Base-by-base conservation (phyloP, 2,888 invertebrate species). In the Drosophila meridiana region DNA sequence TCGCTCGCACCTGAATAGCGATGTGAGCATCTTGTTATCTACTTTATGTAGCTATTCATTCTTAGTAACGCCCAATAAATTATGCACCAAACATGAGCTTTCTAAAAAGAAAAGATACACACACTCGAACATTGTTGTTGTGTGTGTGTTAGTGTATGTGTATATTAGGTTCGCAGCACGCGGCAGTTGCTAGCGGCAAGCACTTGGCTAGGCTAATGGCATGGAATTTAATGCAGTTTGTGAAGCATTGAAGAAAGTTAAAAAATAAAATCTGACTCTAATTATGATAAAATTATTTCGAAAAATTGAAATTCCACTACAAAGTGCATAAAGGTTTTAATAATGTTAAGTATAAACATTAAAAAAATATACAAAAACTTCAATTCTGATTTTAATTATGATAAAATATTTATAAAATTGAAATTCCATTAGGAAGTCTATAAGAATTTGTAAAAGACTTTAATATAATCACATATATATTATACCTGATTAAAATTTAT, bases 61-160 rank as follows among this genome's bases (percentile, higher is more conserved):
- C 88, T 87, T 69, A 72, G 85, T 81, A 87, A 78, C 86, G 86
- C 90, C 83, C 86, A 89, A 87, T 87, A 89, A 89, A 87, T 81
- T 85, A 85, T 88, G 83, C 78, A 76, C 70, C 74, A 65, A 72
- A 71, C 69, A 78, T 69, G 68, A 85, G 86, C 87, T 87, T 87
- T 87, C 87, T 89, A 87, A 87, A 82, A 80, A 82, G 58, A 58
- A 70, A 61, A 58, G 61, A 63, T 52, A 65, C 45, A 69, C 60
- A 58, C 26, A 65, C 42, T 36, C 20, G 47, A 14, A 11, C n/a
- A 9, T 7, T 3, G 14, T 2, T 45, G 30, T 43, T 56, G 38
- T 50, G 38, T 43, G 26, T 34, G 40, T 42, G 30, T 56, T 8
- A 43, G 34, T 30, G 47, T 45, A 14, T 20, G n/a, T 42, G 43